A percentile compares a stretch with the other conserved stretches of the same genome.
Evolutionary conservation across 2,888 invertebrate genomes (phyloP).

Genomic region (Drosophila bunnanda): DNA sequence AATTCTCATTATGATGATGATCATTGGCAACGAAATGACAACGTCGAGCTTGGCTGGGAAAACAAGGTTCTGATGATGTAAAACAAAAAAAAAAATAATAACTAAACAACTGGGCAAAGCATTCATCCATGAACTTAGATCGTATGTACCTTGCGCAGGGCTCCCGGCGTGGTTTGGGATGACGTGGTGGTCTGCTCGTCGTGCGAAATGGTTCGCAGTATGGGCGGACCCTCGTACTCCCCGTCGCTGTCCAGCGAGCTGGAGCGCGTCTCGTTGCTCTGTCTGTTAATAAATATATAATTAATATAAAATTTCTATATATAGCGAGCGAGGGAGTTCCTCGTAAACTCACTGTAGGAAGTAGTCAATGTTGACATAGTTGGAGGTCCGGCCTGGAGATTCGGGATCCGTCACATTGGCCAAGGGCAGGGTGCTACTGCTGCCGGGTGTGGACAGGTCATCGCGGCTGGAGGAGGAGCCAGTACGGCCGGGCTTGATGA

Average conservation of each 20-base stretch:
- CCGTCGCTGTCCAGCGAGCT: conserved; percentile 86
- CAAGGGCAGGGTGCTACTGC: conserved; percentile 88
- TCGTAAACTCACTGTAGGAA: conserved; percentile 89
- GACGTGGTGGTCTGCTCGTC: conserved; percentile 85
- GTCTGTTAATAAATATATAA: conserved; percentile 36
- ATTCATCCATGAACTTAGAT: conserved; percentile 9
- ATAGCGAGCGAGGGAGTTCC: not conserved
- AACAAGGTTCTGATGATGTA: not conserved
- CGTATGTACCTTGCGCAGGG: conserved; percentile 82
- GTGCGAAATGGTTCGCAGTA: conserved; percentile 88
- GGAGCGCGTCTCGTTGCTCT: conserved; percentile 85
- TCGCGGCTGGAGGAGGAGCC: conserved; percentile 89
- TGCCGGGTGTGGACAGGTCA: conserved; percentile 87
- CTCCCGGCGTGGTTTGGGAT: conserved; percentile 84
- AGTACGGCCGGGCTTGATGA: conserved; percentile 88
- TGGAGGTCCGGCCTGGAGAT: conserved; percentile 92
- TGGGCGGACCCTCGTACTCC: conserved; percentile 85
- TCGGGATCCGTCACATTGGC: conserved; percentile 88
- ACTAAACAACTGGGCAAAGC: not conserved
- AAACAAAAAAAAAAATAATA: not conserved
- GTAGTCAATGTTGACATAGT: conserved; percentile 97
- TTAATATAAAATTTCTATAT: not conserved
- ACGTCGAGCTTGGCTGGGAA: conserved; percentile 5
- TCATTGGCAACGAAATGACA: conserved; percentile 1
- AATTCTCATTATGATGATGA: not conserved